Conservation (phyloP, 2,888 invertebrate species). For the Noctua fimbriata region DNA sequence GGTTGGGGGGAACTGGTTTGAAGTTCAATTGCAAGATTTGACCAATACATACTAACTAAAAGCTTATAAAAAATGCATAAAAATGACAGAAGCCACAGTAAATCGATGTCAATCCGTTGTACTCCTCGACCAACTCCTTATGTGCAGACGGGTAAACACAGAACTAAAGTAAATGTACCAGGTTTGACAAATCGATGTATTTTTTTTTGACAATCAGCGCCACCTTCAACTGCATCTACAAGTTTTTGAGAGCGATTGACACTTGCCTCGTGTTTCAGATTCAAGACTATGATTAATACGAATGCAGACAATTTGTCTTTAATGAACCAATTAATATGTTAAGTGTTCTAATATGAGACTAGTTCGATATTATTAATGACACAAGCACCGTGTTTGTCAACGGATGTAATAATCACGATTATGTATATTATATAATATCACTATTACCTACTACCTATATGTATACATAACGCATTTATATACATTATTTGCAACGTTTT, state of each 20-base stretch:
- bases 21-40: too few species aligned
- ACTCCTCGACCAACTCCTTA: not conserved
- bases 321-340: not conserved
- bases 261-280: not conserved
- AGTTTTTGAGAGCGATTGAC: not conserved
- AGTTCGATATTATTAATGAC: conserved; percentile 17
- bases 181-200: not conserved
- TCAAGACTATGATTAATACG: not conserved
- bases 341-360: not conserved
- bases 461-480: not conserved
- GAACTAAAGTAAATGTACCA: not conserved
- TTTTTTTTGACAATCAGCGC: not conserved
- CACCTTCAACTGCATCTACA: not conserved
- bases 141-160: not conserved
- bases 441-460: not conserved
- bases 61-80: not conserved
- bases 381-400: conserved; percentile 15
- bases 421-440: not conserved
- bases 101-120: not conserved
- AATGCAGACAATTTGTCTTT: conserved; percentile 5
- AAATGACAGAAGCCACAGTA: not conserved
- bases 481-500: not conserved
- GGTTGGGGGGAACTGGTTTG: too few species aligned
- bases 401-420: conserved; percentile 24
- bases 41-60: too few species aligned